Percentiles rank a stretch among this genome's conserved stretches.
Evolutionary conservation across 2,797 vertebrate species (phyloP).

Genomic region (Linurgus olivaceus): DNA sequence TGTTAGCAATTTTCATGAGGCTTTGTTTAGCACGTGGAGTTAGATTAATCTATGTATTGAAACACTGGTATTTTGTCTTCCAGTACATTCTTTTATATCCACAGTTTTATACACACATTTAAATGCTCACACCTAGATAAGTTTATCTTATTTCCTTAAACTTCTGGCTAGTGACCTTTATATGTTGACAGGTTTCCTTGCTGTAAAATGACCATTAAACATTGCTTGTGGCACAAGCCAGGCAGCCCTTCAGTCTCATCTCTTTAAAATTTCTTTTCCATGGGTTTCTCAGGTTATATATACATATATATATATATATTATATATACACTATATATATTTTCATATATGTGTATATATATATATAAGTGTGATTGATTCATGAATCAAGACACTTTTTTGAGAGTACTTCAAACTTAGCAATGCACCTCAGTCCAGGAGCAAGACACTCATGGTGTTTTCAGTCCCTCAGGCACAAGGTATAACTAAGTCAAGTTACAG

Average conservation of each 20-base stretch:
- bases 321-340: background rate
- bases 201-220: background rate
- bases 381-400: slow-evolving; percentile 10
- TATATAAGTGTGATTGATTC: background rate
- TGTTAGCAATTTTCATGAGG: slow-evolving; percentile 25
- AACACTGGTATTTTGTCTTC: background rate
- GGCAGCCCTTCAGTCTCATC: background rate
- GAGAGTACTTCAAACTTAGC: slow-evolving; percentile 10
- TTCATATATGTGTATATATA: too few relatives aligned
- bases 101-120: background rate
- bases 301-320: background rate
- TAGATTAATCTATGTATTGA: background rate
- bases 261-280: background rate
- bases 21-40: slow-evolving; percentile 26
- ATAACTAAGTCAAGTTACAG: slow-evolving; percentile 50
- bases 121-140: background rate
- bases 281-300: background rate
- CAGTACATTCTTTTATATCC: background rate
- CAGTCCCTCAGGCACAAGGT: background rate
- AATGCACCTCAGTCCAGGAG: background rate
- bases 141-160: background rate
- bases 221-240: background rate
- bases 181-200: background rate
- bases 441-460: background rate
- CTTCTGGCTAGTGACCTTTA: background rate